Evolutionary conservation across 2,888 invertebrate genomes (phyloP).

Genomic region (Drosophila flavopinicola): DNA sequence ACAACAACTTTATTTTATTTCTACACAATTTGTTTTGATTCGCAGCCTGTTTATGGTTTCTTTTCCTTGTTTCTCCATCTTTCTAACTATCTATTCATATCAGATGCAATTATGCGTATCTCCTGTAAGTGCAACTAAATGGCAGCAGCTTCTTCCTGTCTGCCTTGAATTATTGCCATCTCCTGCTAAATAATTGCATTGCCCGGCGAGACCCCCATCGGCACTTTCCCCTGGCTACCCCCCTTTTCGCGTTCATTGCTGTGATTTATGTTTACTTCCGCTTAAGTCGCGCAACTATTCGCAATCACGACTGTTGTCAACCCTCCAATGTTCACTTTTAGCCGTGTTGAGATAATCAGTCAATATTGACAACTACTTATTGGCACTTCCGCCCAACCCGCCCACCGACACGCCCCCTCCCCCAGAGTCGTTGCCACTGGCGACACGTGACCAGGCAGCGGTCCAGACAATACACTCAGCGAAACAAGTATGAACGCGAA

Average conservation of each 20-base stretch:
- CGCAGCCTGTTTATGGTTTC: not conserved
- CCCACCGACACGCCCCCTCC: conserved; percentile 22
- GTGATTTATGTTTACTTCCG: conserved; percentile 79
- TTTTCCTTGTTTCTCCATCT: conserved; percentile 6
- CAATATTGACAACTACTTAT: conserved; percentile 84
- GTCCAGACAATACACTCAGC: conserved; percentile 16
- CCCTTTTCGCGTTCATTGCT: conserved; percentile 16
- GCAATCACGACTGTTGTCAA: conserved; percentile 63
- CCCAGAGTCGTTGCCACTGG: conserved; percentile 29
- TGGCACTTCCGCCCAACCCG: conserved; percentile 76
- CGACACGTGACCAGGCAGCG: conserved; percentile 51
- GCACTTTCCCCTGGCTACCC: not conserved
- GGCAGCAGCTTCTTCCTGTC: conserved; percentile 78
- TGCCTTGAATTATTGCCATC: conserved; percentile 66
- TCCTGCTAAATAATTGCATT: conserved; percentile 72
- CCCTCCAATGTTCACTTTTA: conserved; percentile 28
- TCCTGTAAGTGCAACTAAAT: conserved; percentile 73
- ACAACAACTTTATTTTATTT: not conserved
- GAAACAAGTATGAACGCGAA: not conserved
- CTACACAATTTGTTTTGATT: not conserved
- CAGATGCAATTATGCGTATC: conserved; percentile 79
- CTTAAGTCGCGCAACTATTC: conserved; percentile 60
- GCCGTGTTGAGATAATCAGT: conserved; percentile 80
- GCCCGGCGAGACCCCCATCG: conserved; percentile 18
- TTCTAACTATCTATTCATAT: conserved; percentile 28